Evolutionary conservation across 2,113 vertebrate genomes (phyloP).

Genomic region (Crypturellus undulatus): DNA sequence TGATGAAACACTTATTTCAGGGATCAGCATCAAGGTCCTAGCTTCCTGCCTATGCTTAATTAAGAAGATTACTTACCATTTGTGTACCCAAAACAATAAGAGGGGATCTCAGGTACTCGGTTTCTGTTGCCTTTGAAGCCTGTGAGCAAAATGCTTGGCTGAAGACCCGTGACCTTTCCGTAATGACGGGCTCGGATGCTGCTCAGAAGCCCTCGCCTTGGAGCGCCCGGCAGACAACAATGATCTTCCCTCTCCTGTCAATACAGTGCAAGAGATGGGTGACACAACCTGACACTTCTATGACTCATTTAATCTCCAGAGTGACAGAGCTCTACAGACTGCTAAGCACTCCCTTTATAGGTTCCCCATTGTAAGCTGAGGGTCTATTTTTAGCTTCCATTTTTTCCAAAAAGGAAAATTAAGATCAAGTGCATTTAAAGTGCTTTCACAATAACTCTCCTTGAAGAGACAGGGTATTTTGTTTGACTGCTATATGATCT

Average conservation of each 20-base stretch:
- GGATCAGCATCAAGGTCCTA: background rate
- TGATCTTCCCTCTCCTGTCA: background rate
- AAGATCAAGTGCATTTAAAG: background rate
- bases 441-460: background rate
- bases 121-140: background rate
- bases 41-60: background rate
- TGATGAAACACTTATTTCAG: background rate
- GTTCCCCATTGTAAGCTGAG: background rate
- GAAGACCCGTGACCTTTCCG: background rate
- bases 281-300: background rate
- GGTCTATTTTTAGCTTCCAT: background rate
- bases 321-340: background rate
- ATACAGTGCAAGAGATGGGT: background rate
- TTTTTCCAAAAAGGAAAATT: background rate
- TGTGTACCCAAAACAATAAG: background rate
- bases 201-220: background rate
- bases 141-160: background rate
- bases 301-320: background rate
- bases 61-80: background rate
- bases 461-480: background rate
- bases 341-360: background rate
- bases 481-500: background rate
- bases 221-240: background rate
- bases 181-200: background rate
- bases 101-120: rapidly evolving